Percentiles rank a stretch among this genome's conserved stretches.
Evolutionary conservation across 2,113 vertebrate species (phyloP).

Genomic region (Nasalis larvatus): DNA sequence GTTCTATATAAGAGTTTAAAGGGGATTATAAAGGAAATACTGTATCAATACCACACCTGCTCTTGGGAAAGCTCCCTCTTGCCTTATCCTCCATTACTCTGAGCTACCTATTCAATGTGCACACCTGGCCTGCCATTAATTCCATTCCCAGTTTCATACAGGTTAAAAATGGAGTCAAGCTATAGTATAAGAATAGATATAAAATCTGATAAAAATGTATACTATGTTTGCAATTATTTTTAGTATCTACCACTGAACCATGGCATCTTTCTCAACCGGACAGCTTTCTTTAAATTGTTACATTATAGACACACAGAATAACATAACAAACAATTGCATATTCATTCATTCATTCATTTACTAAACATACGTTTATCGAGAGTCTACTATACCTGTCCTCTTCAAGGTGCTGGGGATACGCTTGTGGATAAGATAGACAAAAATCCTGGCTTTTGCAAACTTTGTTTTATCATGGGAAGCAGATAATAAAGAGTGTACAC

Average conservation of each 20-base stretch:
- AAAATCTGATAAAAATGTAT: not conserved
- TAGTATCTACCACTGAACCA: not conserved
- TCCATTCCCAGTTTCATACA: not conserved
- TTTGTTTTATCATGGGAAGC: not conserved
- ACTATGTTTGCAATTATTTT: not conserved
- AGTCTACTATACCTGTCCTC: not conserved
- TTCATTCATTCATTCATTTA: not conserved
- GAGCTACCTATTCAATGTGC: not conserved
- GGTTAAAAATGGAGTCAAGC: not conserved
- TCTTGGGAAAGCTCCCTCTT: not conserved
- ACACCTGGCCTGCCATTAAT: not conserved
- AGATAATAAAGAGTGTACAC: not conserved
- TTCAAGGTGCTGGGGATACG: not conserved
- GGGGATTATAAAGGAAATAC: not conserved
- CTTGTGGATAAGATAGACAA: not conserved
- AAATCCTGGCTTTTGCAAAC: too few relatives aligned
- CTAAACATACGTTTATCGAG: not conserved
- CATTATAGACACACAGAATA: not conserved
- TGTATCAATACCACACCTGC: not conserved
- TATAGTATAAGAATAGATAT: not conserved
- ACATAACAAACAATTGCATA: not conserved
- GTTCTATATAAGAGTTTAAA: not conserved
- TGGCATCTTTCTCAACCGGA: not conserved
- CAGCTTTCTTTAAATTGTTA: not conserved
- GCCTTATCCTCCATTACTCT: not conserved